Base-by-base conservation (phyloP, 2,797 vertebrate species). In the Chlorospingus semifuscus region DNA sequence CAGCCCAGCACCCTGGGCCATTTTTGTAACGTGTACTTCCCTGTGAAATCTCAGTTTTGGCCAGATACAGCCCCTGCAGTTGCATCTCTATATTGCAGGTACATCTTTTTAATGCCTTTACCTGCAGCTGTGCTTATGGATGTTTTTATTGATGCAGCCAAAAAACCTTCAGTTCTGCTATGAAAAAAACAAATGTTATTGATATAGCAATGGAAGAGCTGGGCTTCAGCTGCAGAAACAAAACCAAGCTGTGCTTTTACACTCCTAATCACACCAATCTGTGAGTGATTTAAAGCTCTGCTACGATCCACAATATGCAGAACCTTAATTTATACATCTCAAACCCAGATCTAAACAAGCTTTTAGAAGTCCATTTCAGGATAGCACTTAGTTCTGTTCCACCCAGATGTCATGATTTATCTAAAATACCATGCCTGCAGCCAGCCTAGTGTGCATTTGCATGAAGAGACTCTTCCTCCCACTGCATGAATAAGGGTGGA, bases 401-500 rank as follows among this genome's bases (percentile, higher is more conserved):
- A 44, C 19, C 13, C 65, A 84, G 83, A 92, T 95, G 74, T 69
- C 78, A 72, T 36, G 63, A 32, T 77, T 17, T 71, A 56, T 22
- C 87, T 69, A 47, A 81, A 90, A 83, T 78, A 83, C 79, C 89
- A 72, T 78, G 82, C 70, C 68, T 87, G 92, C 46, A 92, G 70
- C 75, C 52, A 83, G 75, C 49, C 81, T 71, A 63, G 91, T 55
- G 59, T 59, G 50, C 63, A 50, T 94, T 95, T 91, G 66, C 74
- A 52, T 29, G 47, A 57, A 86, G 87, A 96, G 12, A 81, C 39
- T 90, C 37, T 95, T 95, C 82, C 90, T 96, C 94, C 95, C 87
- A 76, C 93, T 50, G 49, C 19, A 64, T 41, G 81, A 94, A 86
- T 79, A 93, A 77, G 72, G 90, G 80, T 60, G 87, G 89, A 89